A percentile compares a stretch with the other conserved stretches of the same genome.
phyloP scores from a whole-genome alignment of 1,140 invertebrate species.

The Pseudomyrmex pallidus region DNA sequence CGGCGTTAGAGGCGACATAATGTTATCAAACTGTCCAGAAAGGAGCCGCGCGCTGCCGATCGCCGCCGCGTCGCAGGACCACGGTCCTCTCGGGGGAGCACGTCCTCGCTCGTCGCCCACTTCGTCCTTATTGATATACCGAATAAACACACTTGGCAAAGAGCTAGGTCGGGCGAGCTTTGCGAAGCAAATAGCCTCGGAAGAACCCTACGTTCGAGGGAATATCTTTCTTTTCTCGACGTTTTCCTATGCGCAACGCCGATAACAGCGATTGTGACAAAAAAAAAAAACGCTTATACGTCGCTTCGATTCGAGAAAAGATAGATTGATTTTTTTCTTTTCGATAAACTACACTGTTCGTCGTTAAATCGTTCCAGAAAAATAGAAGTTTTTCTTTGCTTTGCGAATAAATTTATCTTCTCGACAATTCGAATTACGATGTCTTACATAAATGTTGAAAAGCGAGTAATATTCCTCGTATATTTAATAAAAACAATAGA shows the following conservation, averaged over 20 bases:
- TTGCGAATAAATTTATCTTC: no score
- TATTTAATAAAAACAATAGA: no score
- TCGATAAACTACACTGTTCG: neutral
- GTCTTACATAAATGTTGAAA: no score
- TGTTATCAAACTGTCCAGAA: constrained; percentile 72
- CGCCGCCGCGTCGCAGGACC: constrained; percentile 47
- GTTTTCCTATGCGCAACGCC: constrained; percentile 15
- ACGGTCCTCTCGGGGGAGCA: constrained; percentile 64
- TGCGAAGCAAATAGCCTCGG: constrained; percentile 70
- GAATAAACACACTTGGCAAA: constrained; percentile 77
- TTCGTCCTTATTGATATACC: constrained; percentile 78
- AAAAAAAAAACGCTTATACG: neutral
- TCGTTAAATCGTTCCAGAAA: no score
- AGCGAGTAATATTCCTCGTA: no score
- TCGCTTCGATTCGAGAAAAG: neutral
- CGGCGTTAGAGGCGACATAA: constrained; percentile 71
- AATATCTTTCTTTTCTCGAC: constrained; percentile 53
- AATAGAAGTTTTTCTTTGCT: no score
- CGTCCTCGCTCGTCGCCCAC: constrained; percentile 56
- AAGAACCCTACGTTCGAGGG: constrained; percentile 15
- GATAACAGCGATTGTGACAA: constrained; percentile 22
- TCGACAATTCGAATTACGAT: no score
- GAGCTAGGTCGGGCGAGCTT: constrained; percentile 66
- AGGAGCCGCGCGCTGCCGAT: constrained; percentile 28
- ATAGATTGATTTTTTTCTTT: neutral